Base-by-base conservation (phyloP, 2,113 vertebrate genomes). In the Crotalus viridis region DNA sequence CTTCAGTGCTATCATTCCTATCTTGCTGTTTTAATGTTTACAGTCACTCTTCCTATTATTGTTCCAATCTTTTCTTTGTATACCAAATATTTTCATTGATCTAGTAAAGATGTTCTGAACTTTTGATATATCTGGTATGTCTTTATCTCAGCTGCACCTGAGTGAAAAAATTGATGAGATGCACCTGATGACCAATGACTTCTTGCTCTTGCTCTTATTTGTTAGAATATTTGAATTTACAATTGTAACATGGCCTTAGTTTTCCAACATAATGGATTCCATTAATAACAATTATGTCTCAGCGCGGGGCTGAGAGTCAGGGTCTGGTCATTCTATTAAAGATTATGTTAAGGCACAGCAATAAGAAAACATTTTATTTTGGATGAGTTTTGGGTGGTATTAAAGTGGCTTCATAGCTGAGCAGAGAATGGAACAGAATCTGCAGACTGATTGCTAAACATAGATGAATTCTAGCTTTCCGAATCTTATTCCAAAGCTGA, bases 181-280 rank as follows among this genome's bases (percentile, higher is more conserved):
- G 12, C 33, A 56, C 24, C 33, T 43, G 57, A 91, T 89, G 93
- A 91, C 33, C 85, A 10, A 52, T 17, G 0, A 0, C 61, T 64
- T 91, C 61, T 91, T 0, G 0, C 4, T 55, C 39, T 57, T 28
- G 12, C 21, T 5, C 92, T 95, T 74, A 90, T 4, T 21, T 92
- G 1, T 43, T 89, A 89, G 12, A 94, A 39, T n/a, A 87, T 90
- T 64, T 81, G 94, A 91, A 93, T 69, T 91, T 51, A 17, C n/a
- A 89, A n/a, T 0, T 0, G 8, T 26, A 24, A 88, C 28, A 90
- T 90, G 19, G 57, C 87, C 56, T 56, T 88, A 61, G 1, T 33
- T 87, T 94, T 57, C 59, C 24, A 55, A 69, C 57, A 33, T 56
- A 3, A n/a, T 56, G 48, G 81, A 87, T 87, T 92, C 48, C 61